A percentile compares a stretch with the other conserved stretches of the same genome.
phyloP scores from a whole-genome alignment of 2,113 vertebrate species.

The Phoenicopterus ruber region DNA sequence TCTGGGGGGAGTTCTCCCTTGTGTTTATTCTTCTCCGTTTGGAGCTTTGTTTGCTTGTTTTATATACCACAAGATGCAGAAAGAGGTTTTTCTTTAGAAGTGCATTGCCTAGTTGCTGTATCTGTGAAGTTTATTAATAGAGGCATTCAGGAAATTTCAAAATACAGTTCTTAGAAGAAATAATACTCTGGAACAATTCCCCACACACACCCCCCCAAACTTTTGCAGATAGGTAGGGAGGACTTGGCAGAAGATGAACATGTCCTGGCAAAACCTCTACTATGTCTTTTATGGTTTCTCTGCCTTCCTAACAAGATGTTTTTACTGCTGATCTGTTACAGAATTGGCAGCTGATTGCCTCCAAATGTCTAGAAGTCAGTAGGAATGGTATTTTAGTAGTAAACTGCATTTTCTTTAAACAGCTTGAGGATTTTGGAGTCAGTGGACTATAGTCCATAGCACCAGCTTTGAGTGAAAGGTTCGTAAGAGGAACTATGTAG shows the following conservation, averaged over 20 bases:
- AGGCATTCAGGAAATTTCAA: background rate
- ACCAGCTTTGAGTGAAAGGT: slow-evolving; percentile 15
- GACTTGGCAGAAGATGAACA: slow-evolving; percentile 32
- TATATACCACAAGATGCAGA: background rate
- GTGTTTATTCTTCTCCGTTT: background rate
- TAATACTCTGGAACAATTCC: background rate
- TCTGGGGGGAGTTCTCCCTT: slow-evolving; percentile 2
- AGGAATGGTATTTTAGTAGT: slow-evolving; percentile 44
- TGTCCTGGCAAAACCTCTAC: slow-evolving; percentile 37
- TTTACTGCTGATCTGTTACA: slow-evolving; percentile 49
- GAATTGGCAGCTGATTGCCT: slow-evolving; percentile 58
- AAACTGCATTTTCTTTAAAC: slow-evolving; percentile 31
- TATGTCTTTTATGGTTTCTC: slow-evolving; percentile 33
- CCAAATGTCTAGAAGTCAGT: slow-evolving; percentile 40
- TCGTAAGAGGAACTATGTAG: background rate
- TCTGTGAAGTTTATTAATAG: slow-evolving; percentile 2
- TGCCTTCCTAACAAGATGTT: slow-evolving; percentile 59
- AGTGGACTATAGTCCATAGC: background rate
- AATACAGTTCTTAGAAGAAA: background rate
- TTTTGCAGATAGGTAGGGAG: slow-evolving; percentile 10
- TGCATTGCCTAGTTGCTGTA: background rate
- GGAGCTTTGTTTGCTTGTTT: background rate
- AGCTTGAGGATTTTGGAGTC: slow-evolving; percentile 24
- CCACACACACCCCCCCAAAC: background rate
- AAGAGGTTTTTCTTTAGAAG: background rate